phyloP scores from a whole-genome alignment of 2,113 vertebrate species.

The Nipponia nippon region DNA sequence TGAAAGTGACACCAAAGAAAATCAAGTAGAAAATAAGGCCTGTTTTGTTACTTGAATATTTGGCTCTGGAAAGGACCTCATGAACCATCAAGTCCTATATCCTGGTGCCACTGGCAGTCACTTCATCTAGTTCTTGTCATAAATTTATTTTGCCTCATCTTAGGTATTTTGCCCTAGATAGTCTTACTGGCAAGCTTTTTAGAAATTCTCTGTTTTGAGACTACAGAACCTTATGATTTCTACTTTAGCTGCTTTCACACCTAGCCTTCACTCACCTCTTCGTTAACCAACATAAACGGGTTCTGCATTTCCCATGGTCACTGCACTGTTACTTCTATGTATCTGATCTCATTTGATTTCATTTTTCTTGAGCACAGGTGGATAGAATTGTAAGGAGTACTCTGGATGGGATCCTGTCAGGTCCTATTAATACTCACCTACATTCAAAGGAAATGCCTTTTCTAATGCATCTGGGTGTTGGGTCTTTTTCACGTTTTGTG shows the following conservation, averaged over 20 bases:
- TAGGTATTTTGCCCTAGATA: not conserved
- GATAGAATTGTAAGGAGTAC: not conserved
- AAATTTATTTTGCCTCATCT: not conserved
- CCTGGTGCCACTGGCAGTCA: not conserved
- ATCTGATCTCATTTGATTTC: not conserved
- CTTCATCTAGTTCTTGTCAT: not conserved
- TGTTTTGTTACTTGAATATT: not conserved
- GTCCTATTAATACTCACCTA: not conserved
- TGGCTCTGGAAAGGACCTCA: not conserved
- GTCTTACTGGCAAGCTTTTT: not conserved
- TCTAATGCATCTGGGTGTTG: not conserved
- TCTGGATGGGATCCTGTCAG: not conserved
- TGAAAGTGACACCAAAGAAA: not conserved
- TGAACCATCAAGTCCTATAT: not conserved
- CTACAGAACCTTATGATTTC: not conserved
- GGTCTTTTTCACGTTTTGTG: not conserved
- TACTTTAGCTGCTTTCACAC: not conserved
- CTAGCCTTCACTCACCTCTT: not conserved
- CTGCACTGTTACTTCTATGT: not conserved
- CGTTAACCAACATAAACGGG: not conserved
- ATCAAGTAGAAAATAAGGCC: not conserved
- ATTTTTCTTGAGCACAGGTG: not conserved
- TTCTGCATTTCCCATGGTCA: not conserved
- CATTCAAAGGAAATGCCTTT: not conserved
- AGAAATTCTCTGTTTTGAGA: not conserved